phyloP scores from a whole-genome alignment of 23 tunicate species.

The Halocynthia aurantium region DNA sequence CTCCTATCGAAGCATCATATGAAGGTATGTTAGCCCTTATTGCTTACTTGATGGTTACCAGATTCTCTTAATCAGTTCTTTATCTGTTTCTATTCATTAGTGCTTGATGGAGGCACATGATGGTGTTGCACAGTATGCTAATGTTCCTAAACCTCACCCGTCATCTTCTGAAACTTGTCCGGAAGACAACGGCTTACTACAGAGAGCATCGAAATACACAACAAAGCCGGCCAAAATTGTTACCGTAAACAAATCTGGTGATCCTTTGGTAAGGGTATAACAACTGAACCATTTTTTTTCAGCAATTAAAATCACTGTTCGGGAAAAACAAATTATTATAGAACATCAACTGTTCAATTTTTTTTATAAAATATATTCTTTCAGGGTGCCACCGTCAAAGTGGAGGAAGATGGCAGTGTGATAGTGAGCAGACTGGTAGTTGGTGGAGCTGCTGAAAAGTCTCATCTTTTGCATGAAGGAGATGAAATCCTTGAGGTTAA shows the following conservation, averaged over 20 bases:
- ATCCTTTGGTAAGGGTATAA: slow-evolving; percentile 49
- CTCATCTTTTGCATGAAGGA: slow-evolving; percentile 62
- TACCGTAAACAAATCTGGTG: slow-evolving; percentile 46
- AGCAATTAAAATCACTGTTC: background rate
- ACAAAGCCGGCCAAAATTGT: slow-evolving; percentile 66
- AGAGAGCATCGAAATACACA: slow-evolving; percentile 51
- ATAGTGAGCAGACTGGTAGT: slow-evolving; percentile 72
- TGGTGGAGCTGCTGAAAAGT: slow-evolving; percentile 75
- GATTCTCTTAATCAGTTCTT: background rate
- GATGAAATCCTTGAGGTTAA: slow-evolving; percentile 89
- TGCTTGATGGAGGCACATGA: slow-evolving; percentile 70
- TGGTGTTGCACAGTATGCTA: slow-evolving; percentile 42
- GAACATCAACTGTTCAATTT: background rate
- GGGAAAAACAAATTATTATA: background rate
- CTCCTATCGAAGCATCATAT: slow-evolving; percentile 44
- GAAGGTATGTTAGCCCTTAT: slow-evolving; percentile 17
- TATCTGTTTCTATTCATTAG: slow-evolving; percentile 14
- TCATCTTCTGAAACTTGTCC: background rate
- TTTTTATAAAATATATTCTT: background rate
- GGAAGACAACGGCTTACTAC: slow-evolving; percentile 66
- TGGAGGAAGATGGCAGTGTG: slow-evolving; percentile 85
- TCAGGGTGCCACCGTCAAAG: slow-evolving; percentile 87
- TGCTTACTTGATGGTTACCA: background rate
- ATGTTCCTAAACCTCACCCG: slow-evolving; percentile 34
- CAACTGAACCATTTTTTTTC: background rate